Conservation (phyloP, 2,113 vertebrate genomes). For the human (Homo sapiens) region DNA sequence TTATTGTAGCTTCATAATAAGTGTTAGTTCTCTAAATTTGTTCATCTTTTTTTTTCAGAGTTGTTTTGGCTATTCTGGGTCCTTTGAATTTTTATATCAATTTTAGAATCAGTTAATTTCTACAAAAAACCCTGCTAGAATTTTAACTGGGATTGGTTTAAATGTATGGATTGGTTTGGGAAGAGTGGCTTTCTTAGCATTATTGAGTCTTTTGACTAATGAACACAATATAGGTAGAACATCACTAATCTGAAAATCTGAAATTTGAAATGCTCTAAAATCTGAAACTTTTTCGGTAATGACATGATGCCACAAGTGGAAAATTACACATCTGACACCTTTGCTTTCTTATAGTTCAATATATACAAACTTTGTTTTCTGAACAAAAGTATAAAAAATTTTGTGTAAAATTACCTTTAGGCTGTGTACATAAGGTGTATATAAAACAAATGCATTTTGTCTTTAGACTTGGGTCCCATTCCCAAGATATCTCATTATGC, state of each 20-base stretch:
- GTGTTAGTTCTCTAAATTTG: slow-evolving; percentile 6
- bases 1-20: slow-evolving; percentile 53
- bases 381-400: background rate
- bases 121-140: background rate
- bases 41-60: background rate
- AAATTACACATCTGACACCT: background rate
- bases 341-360: background rate
- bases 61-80: slow-evolving; percentile 34
- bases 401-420: background rate
- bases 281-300: background rate
- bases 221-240: background rate
- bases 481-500: background rate
- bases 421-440: background rate
- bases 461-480: background rate
- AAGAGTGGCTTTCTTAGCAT: background rate
- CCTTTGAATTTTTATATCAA: slow-evolving; percentile 50
- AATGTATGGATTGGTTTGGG: background rate
- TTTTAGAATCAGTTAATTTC: slow-evolving; percentile 61
- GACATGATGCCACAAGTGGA: background rate
- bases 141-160: slow-evolving; percentile 63
- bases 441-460: background rate
- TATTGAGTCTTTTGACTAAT: background rate
- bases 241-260: background rate
- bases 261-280: background rate
- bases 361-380: background rate